Base-by-base conservation (phyloP, 2,888 invertebrate species). In the Zootermopsis nevadensis region DNA sequence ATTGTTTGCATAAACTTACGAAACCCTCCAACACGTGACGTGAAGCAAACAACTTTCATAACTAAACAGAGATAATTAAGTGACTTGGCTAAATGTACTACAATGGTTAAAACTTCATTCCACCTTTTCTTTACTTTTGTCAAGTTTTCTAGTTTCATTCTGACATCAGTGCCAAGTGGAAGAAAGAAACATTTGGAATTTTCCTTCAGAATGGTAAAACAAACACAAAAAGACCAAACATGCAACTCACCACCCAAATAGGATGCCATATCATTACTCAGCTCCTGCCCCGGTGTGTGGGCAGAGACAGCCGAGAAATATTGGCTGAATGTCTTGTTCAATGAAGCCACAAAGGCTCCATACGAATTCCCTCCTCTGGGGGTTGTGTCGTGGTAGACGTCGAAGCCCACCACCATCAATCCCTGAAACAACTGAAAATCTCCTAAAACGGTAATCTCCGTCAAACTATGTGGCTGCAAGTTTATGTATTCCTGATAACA, bases 381-480 rank as follows among this genome's bases (percentile, higher is more conserved):
- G 19, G 92, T 92, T 0, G 95, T 93, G 87, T 97, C 97, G 88
- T 97, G 96, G 87, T 97, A 97, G 1, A 96, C 96, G 88, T 98
- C 98, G 87, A 96, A 97, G 0, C 97, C 98, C 12, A 96, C 92
- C 0, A 97, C 93, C 96, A 98, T 97, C 2, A 95, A 89, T 33
- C 91, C 89, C 93, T 86, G 87, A 87, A 77, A 48, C 48, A 48
- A 12, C 42, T 12, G 76, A 77, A 38, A 66, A 27, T 66, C 7
- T n/a, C 10, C 1, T 31, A 69, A 0, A 69, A 19, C n/a, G 31
- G 22, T 6, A 69, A 30, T 69, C 69, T 33, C 4, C n/a, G n/a
- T n/a, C 22, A 69, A 12, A 15, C 2, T 8, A 69, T 0, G 31
- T 24, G 12, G 8, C 22, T 19, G 30, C 31, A 15, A 1, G 7